Conservation (phyloP, 2,797 vertebrate genomes). For the Sebastes hopkinsi region DNA sequence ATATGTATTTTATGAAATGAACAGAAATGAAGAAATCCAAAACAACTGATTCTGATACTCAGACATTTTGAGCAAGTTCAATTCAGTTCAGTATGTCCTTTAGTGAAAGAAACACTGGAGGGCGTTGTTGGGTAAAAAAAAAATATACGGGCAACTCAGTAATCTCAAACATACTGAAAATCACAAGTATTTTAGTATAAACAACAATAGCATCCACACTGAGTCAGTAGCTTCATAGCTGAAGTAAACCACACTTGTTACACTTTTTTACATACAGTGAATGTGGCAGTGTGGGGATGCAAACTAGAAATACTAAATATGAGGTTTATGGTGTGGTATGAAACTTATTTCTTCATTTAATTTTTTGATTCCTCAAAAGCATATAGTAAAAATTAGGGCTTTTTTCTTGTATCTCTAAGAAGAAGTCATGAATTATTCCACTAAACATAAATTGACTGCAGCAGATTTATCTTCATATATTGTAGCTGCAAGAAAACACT, state of each 20-base stretch:
- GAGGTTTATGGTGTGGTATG: not conserved
- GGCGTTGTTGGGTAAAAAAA: constrained; percentile 26
- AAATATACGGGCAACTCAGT: not conserved
- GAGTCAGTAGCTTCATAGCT: not conserved
- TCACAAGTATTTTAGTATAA: not conserved
- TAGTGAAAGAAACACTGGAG: constrained; percentile 27
- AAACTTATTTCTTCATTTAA: not conserved
- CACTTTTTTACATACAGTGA: not conserved
- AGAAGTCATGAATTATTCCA: not conserved
- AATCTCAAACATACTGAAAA: not conserved
- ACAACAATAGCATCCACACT: not conserved
- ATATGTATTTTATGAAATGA: not conserved
- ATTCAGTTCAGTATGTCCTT: not conserved
- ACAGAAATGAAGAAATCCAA: not conserved
- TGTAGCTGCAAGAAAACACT: not conserved
- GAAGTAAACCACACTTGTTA: not conserved
- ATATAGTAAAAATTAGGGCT: not conserved
- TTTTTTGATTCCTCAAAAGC: not conserved
- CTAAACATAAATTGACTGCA: not conserved
- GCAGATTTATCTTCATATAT: not conserved
- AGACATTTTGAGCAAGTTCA: not conserved
- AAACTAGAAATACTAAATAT: not conserved
- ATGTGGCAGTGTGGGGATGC: not conserved
- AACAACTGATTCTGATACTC: not conserved
- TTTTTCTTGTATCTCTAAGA: not conserved